A percentile compares a stretch with the other conserved stretches of the same genome.
Conservation (phyloP, 2,113 vertebrate genomes). For the Peromyscus leucopus region DNA sequence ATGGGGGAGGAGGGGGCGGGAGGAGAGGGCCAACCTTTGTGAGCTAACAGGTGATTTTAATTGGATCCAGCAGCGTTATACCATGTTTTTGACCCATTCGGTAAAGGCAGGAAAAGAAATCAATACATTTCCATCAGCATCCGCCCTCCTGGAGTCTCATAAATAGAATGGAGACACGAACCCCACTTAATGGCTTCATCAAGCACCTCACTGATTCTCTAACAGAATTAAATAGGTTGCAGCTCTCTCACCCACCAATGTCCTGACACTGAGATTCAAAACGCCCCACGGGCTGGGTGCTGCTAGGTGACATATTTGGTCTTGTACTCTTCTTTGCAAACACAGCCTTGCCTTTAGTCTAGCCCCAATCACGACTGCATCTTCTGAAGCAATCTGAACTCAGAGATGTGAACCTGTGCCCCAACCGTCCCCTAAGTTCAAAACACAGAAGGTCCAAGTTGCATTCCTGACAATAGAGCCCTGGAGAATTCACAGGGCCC, state of each 20-base stretch:
- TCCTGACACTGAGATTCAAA: slow-evolving; percentile 62
- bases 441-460: not conserved
- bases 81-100: slow-evolving; percentile 89
- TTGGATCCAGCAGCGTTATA: slow-evolving; percentile 94
- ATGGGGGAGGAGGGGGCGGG: slow-evolving; percentile 88
- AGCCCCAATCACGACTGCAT: not conserved
- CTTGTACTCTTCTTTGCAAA: not conserved
- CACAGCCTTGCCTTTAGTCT: not conserved
- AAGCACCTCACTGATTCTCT: slow-evolving; percentile 84
- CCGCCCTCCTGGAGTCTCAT: slow-evolving; percentile 86
- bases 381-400: not conserved
- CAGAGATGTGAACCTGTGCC: not conserved
- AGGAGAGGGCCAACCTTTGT: slow-evolving; percentile 90
- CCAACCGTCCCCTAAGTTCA: not conserved
- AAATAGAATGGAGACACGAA: slow-evolving; percentile 85
- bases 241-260: slow-evolving; percentile 60
- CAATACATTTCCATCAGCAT: slow-evolving; percentile 90
- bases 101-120: slow-evolving; percentile 87
- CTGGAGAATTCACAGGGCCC: not conserved
- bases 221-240: slow-evolving; percentile 82
- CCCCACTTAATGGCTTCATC: slow-evolving; percentile 84
- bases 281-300: slow-evolving; percentile 15
- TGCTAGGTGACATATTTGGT: not conserved
- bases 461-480: slow-evolving; percentile 22
- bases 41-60: slow-evolving; percentile 99